Base-by-base conservation (phyloP, 1,140 invertebrate species). In the Drosophila melanogaster region DNA sequence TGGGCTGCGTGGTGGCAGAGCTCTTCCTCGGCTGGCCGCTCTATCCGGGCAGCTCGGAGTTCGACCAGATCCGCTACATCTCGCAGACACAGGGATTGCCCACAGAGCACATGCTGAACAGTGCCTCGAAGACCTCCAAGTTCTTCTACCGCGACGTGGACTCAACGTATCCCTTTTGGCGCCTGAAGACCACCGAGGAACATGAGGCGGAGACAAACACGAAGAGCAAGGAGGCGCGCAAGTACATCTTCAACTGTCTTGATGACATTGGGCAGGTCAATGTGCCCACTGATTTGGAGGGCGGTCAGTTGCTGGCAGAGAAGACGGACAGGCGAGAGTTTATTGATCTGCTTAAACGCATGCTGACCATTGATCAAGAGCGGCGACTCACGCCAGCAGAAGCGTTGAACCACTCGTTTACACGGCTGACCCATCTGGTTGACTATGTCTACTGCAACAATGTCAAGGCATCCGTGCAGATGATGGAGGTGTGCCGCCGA, bases 171-270 rank as follows among this genome's bases (percentile, higher is more conserved):
- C 98, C 98, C 35, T 99, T 99, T 93, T 99, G 98, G 98, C 94
- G 98, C 81, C 93, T 99, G 8, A 99, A 99, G 95, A 98, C 97
- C 58, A 97, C 98, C 1, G 98, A 99, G 93, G 99, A 99, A 93
- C 98, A 99, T 92, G 98, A 99, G 93, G 95, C 96, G 0, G 98
- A 99, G 94, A 99, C 98, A 46, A 97, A 97, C 59, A 99, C 99
- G 74, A 99, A 99, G 93, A 99, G 98, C 41, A 99, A 99, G 94
- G 99, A 99, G 94, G 99, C 98, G 0, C 94, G 99, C 89, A 99
- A 99, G 93, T 99, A 99, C 93, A 99, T 99, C 81, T 99, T 99
- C 93, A 99, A 99, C 93, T 99, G 98, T 93, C 94, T 99, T 49
- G 99, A 99, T 91, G 99, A 99, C 93, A 99, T 99, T 92, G 98